phyloP scores from a whole-genome alignment of 2,113 vertebrate genomes.

The Dasyornis broadbenti region DNA sequence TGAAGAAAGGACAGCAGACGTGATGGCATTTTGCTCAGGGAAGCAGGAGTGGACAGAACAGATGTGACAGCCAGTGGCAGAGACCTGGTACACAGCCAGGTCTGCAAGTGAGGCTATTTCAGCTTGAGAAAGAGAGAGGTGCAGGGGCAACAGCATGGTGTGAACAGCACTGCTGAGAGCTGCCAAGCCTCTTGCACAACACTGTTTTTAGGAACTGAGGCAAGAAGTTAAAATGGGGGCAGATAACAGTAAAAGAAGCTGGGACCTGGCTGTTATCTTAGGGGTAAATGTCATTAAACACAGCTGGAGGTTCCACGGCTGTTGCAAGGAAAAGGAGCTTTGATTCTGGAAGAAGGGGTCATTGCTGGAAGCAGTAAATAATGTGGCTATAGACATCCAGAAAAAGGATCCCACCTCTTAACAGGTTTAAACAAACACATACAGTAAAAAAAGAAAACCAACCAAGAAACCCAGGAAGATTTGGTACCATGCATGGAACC shows the following conservation, averaged over 20 bases:
- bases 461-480: not conserved
- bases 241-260: not conserved
- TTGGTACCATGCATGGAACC: accelerated
- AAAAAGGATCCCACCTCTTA: not conserved
- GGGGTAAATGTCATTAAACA: not conserved
- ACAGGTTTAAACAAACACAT: not conserved
- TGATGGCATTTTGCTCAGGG: not conserved
- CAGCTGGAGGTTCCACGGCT: not conserved
- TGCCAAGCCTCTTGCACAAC: not conserved
- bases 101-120: not conserved
- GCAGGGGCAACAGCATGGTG: not conserved
- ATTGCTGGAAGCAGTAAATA: not conserved
- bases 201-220: not conserved
- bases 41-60: not conserved
- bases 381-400: not conserved
- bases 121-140: not conserved
- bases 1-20: not conserved
- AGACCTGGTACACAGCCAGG: not conserved
- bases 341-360: not conserved
- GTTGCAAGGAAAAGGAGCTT: not conserved
- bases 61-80: not conserved
- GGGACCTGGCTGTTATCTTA: not conserved
- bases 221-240: not conserved
- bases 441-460: not conserved
- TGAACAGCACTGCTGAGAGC: not conserved